These are phyloP conservation scores for Astyanax mexicanus DNA, from an alignment of 2,797 vertebrate genomes.

Conservation along the genomic window DNA sequence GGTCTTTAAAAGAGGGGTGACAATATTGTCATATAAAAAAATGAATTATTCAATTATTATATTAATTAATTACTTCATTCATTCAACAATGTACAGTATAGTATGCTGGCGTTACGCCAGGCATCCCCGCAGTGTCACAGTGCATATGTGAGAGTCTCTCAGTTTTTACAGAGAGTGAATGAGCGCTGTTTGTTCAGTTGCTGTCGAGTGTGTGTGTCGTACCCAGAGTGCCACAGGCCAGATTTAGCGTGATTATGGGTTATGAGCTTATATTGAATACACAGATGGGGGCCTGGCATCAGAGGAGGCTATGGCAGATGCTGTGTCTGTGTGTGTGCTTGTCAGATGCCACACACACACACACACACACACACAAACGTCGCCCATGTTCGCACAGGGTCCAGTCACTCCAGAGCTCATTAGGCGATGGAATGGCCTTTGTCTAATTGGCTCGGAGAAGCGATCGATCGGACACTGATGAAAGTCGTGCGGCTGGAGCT, in stretches of 20 bases:
- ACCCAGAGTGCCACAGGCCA: slow-evolving; percentile 4
- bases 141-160: neutral
- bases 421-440: slow-evolving; percentile 28
- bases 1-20: too few species aligned
- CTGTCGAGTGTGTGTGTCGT: slow-evolving; percentile 17
- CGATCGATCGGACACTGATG: neutral
- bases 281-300: slow-evolving; percentile 53
- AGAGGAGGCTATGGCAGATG: slow-evolving; percentile 38
- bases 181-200: too few species aligned
- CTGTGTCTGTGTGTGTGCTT: slow-evolving; percentile 21
- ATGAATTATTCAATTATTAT: too few species aligned
- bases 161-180: too few species aligned
- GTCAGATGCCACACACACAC: too few species aligned
- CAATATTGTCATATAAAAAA: too few species aligned
- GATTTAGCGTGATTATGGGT: slow-evolving; percentile 56
- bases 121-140: too few species aligned
- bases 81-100: too few species aligned
- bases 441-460: neutral
- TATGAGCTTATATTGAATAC: slow-evolving; percentile 53
- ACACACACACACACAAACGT: too few species aligned
- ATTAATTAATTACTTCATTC: too few species aligned
- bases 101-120: neutral
- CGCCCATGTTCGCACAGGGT: slow-evolving; percentile 27
- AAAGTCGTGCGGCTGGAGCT: neutral
- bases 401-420: slow-evolving; percentile 41